phyloP scores from a whole-genome alignment of 2,888 invertebrate genomes.

The Melanophora roralis region DNA sequence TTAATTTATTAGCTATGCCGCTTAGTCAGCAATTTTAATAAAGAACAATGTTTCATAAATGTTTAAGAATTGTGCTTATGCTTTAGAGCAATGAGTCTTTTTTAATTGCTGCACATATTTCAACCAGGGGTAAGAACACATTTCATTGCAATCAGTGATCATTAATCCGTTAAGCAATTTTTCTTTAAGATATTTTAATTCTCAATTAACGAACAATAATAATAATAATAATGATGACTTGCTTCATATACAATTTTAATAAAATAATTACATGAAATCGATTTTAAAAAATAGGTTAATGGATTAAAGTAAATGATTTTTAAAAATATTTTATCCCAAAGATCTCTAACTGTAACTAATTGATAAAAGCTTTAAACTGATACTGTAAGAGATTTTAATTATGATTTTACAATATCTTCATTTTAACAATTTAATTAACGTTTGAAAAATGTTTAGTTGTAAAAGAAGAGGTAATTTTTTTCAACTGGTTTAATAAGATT shows the following conservation, averaged over 20 bases:
- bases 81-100: constrained; percentile 33
- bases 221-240: not conserved
- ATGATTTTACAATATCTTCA: too few species aligned
- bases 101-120: constrained; percentile 7
- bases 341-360: constrained; percentile 40
- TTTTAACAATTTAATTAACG: too few species aligned
- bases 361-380: not conserved
- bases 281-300: constrained; percentile 43
- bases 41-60: not conserved
- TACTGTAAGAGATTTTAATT: too few species aligned
- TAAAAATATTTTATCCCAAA: not conserved
- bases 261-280: constrained; percentile 19
- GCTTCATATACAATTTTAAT: constrained; percentile 30
- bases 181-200: constrained; percentile 22
- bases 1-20: too few species aligned
- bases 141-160: constrained; percentile 7
- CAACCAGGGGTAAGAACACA: not conserved
- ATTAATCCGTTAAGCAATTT: constrained; percentile 12
- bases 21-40: not conserved
- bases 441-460: too few species aligned
- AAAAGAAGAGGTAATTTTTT: too few species aligned
- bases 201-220: not conserved
- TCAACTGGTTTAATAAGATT: too few species aligned
- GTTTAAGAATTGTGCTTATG: not conserved
- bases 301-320: constrained; percentile 38